Evolutionary conservation across 2,888 invertebrate genomes (phyloP).

Genomic region (Cerceris rybyensis): DNA sequence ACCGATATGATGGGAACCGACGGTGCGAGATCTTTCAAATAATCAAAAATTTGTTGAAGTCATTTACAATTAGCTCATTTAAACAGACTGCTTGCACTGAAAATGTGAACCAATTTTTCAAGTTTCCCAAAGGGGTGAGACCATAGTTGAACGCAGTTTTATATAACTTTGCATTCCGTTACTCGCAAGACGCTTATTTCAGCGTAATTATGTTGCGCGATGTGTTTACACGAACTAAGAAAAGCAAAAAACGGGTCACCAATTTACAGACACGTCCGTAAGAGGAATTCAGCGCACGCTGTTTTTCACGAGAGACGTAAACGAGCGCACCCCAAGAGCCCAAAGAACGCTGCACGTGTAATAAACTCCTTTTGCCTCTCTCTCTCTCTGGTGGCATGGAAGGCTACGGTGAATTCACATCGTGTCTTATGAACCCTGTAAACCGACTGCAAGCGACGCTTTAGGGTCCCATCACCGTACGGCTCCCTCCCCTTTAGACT

Average conservation of each 20-base stretch:
- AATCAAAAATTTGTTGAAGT: too few species aligned
- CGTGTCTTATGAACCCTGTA: conserved; percentile 74
- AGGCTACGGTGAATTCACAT: conserved; percentile 66
- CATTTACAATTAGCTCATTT: too few species aligned
- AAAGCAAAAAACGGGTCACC: conserved; percentile 38
- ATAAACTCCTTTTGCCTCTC: conserved; percentile 51
- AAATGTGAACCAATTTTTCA: too few species aligned
- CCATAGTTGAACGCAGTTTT: background rate
- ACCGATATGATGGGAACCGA: too few species aligned
- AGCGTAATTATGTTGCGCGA: conserved; percentile 49
- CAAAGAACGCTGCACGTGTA: conserved; percentile 62
- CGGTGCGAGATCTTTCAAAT: too few species aligned
- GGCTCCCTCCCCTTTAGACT: conserved; percentile 28
- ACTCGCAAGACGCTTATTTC: conserved; percentile 42
- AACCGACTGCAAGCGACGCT: conserved; percentile 78
- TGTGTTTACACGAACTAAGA: conserved; percentile 37
- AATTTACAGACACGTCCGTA: conserved; percentile 47
- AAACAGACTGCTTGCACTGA: too few species aligned
- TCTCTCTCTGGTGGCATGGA: background rate
- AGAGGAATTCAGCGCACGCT: conserved; percentile 49
- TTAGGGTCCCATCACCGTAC: conserved; percentile 63
- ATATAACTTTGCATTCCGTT: conserved; percentile 35
- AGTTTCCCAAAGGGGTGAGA: too few species aligned
- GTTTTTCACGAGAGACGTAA: conserved; percentile 63
- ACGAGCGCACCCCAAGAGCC: conserved; percentile 52